Conservation (phyloP, 2,888 invertebrate genomes). For the Tridacna crocea region DNA sequence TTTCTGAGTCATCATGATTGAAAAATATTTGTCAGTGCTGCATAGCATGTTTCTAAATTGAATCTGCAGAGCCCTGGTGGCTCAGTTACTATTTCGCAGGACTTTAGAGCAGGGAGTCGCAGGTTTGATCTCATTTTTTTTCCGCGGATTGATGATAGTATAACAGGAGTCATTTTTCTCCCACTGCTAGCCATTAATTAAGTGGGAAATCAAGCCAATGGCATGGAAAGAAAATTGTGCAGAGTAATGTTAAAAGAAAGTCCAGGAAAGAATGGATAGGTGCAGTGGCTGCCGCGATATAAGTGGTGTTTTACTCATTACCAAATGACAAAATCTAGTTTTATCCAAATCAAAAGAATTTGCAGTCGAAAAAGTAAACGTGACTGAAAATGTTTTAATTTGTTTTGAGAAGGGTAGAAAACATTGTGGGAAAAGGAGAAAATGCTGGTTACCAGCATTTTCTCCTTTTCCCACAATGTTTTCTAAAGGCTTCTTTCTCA, state of each 20-base stretch:
- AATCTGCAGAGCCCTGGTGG: too few species aligned
- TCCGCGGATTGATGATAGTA: too few species aligned
- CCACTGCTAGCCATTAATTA: neutral
- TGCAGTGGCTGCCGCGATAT: too few species aligned
- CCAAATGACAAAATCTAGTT: neutral
- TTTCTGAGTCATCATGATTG: too few species aligned
- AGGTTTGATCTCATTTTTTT: too few species aligned
- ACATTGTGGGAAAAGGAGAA: conserved; percentile 3
- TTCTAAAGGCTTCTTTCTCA: too few species aligned
- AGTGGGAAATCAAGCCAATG: too few species aligned
- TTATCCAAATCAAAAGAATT: neutral
- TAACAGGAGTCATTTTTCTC: neutral
- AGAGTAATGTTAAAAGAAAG: too few species aligned
- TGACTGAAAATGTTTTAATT: neutral
- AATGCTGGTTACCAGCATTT: neutral
- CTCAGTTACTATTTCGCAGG: neutral
- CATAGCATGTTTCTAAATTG: too few species aligned
- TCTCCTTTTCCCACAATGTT: neutral
- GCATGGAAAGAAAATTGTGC: too few species aligned
- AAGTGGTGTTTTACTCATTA: too few species aligned
- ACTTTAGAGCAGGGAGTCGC: neutral
- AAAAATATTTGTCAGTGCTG: neutral
- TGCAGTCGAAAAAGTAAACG: neutral
- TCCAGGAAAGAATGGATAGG: too few species aligned
- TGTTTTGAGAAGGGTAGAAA: neutral